A percentile compares a stretch with the other conserved stretches of the same genome.
Evolutionary conservation across 53 echinoderm and acorn worm species (phyloP).

Genomic region (Arbacia lixula): DNA sequence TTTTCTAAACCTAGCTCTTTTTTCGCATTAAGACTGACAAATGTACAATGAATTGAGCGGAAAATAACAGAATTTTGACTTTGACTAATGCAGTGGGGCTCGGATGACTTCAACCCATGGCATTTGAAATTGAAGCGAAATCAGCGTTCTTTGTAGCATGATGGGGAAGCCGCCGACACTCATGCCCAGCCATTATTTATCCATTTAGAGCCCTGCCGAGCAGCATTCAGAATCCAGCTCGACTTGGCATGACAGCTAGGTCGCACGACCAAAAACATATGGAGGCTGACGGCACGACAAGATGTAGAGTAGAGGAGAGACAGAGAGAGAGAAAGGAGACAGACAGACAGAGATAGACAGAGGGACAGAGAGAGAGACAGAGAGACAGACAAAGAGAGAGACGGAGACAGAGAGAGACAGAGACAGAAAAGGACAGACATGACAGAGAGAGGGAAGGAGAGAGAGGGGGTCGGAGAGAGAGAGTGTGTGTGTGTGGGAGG

Average conservation of each 20-base stretch:
- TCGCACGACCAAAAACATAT: background rate
- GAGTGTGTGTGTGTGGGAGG: too few species aligned
- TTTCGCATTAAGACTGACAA: slow-evolving; percentile 41
- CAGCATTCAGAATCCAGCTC: slow-evolving; percentile 40
- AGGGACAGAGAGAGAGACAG: slow-evolving; percentile 6
- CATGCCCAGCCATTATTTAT: slow-evolving; percentile 54
- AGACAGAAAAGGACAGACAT: background rate
- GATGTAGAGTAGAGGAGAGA: slow-evolving; percentile 2
- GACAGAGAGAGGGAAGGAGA: too few species aligned
- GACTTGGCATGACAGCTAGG: slow-evolving; percentile 31
- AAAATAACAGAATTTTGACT: slow-evolving; percentile 50
- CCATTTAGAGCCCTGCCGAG: slow-evolving; percentile 35
- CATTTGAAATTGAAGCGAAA: slow-evolving; percentile 59
- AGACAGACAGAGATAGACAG: background rate
- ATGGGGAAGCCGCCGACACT: slow-evolving; percentile 51
- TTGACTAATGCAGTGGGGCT: slow-evolving; percentile 52
- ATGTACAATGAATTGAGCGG: slow-evolving; percentile 39
- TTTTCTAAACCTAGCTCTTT: slow-evolving; percentile 39
- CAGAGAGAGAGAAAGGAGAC: background rate
- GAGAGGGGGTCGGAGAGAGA: too few species aligned
- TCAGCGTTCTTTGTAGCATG: slow-evolving; percentile 48
- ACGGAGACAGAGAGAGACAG: background rate
- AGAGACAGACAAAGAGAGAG: background rate
- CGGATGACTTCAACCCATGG: slow-evolving; percentile 53
- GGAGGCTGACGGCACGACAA: too few species aligned